These are phyloP conservation scores for Drosophila willistoni DNA, from an alignment of 1,140 invertebrate species.

Conservation along the genomic window DNA sequence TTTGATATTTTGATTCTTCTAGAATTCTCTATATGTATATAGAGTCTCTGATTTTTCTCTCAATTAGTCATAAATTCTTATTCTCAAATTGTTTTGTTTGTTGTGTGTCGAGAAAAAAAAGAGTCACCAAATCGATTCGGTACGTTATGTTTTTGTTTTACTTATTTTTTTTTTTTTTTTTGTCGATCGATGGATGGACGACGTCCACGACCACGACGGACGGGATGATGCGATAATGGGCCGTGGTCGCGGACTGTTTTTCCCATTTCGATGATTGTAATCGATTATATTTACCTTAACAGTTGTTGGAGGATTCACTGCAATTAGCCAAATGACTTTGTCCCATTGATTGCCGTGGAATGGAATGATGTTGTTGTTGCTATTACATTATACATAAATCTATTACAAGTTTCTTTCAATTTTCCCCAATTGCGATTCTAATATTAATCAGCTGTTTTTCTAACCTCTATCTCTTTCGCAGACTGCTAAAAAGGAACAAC, in stretches of 20 bases:
- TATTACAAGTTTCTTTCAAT: not conserved
- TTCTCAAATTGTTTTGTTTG: not conserved
- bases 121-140: not conserved
- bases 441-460: constrained; percentile 5
- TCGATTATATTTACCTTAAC: not conserved
- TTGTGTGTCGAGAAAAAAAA: not conserved
- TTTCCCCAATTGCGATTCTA: not conserved
- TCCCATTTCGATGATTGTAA: not conserved
- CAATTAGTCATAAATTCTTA: constrained; percentile 2
- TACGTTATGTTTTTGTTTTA: not conserved
- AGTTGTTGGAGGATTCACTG: not conserved
- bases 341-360: no score
- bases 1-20: no score
- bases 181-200: not conserved
- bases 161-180: not conserved
- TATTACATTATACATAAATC: no score
- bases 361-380: no score
- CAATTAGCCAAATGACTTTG: not conserved
- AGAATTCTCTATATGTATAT: no score
- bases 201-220: not conserved
- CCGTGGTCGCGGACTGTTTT: not conserved
- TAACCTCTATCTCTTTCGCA: constrained; percentile 25
- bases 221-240: not conserved
- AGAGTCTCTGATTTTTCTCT: not conserved
- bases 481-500: constrained; percentile 77